Evolutionary conservation across 2,113 vertebrate genomes (phyloP).

Genomic region (Chitala chitala): DNA sequence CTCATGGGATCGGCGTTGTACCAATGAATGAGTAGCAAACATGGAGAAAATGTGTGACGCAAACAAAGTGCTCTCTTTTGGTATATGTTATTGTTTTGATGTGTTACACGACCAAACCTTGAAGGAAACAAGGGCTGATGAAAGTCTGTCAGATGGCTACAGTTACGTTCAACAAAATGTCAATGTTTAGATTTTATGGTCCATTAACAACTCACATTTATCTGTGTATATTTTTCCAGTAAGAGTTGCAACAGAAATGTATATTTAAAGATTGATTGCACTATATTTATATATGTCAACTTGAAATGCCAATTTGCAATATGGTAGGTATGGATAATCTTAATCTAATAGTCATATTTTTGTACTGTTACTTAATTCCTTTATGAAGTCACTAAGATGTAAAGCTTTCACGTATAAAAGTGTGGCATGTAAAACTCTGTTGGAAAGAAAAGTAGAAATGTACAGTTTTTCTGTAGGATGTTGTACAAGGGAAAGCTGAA

Average conservation of each 20-base stretch:
- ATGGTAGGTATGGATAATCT: neutral
- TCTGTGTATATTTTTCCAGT: neutral
- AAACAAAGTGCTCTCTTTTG: neutral
- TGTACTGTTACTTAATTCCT: no score
- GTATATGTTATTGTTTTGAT: neutral
- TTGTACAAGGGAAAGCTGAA: no score
- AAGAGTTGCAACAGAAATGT: neutral
- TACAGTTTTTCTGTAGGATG: no score
- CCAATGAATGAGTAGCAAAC: constrained; percentile 72
- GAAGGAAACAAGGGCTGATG: neutral
- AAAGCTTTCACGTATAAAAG: no score
- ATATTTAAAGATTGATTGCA: no score
- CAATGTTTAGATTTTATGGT: no score
- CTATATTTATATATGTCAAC: no score
- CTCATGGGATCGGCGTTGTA: constrained; percentile 75
- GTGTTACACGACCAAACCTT: neutral
- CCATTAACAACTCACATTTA: no score
- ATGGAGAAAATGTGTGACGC: neutral
- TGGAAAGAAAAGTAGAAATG: no score
- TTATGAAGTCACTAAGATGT: no score
- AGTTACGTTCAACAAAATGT: constrained; percentile 29
- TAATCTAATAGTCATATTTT: neutral
- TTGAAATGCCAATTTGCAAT: neutral
- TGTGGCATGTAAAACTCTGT: no score
- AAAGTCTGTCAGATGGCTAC: neutral